Evolutionary conservation across 2,113 vertebrate genomes (phyloP).

Genomic region (Lathamus discolor): DNA sequence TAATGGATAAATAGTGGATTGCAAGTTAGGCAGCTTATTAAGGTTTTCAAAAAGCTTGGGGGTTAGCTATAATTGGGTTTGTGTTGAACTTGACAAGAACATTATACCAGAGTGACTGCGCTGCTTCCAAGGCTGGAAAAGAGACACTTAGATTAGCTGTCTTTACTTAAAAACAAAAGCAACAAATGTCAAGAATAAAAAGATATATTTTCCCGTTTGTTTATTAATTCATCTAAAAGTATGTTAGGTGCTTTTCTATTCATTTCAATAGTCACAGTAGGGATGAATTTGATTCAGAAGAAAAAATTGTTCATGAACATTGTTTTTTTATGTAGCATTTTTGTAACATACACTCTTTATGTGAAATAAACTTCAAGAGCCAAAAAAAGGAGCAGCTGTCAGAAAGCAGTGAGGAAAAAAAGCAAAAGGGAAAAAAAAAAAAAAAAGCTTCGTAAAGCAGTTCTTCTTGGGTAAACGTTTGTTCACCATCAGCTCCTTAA

Average conservation of each 20-base stretch:
- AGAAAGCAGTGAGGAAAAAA: neutral
- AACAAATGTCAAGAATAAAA: neutral
- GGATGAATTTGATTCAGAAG: neutral
- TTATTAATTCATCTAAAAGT: neutral
- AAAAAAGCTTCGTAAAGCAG: neutral
- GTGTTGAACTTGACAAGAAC: conserved; percentile 17
- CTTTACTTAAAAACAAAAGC: neutral
- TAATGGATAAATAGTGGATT: neutral
- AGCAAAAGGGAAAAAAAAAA: neutral
- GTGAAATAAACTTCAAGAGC: neutral
- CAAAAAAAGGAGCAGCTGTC: neutral
- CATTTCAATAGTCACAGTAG: neutral
- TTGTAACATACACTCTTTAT: neutral
- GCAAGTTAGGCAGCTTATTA: conserved; percentile 3
- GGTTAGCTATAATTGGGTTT: conserved; percentile 1
- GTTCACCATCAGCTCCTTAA: neutral
- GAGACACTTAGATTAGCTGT: neutral
- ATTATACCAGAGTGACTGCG: neutral
- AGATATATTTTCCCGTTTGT: neutral
- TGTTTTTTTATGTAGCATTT: neutral
- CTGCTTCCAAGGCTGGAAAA: neutral
- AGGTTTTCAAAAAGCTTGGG: conserved; percentile 12
- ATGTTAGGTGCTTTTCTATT: neutral
- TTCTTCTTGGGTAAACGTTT: neutral
- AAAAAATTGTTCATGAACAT: neutral